Evolutionary conservation across 2,888 invertebrate genomes (phyloP), one percentile per base, ranked within the genome.

Genomic region (Microctonus brassicae): DNA sequence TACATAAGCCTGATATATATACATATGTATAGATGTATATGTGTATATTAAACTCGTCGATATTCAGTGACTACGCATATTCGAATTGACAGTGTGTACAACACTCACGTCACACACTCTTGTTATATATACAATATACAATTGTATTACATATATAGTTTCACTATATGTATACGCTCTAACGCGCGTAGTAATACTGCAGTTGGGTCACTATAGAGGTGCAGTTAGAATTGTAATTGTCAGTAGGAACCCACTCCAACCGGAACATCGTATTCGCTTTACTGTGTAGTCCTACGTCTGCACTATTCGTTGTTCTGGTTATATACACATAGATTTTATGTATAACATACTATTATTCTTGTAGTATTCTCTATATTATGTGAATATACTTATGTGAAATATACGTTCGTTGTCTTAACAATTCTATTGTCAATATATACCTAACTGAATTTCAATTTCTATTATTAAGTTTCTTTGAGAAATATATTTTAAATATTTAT

Each of bases 181-280:
- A 57, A 57, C 10, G 47, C 63, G 63, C 71, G 73, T 71, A 74
- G 75, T 77, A 76, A 75, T n/a, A n/a, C 76, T 75, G 71, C 20
- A 66, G 63, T 72, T 65, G 73, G 66, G 71, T 71, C 74, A 71
- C 69, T n/a, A 66, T n/a, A 66, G 63, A 53, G 47, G 62, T 58
- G 64, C 75, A 63, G 73, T 71, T 74, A 61, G 75, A 75, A 76
- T 77, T 67, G 76, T 77, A 75, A 77, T 76, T 76, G 75, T 74
- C 67, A 71, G 66, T 66, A 65, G 65, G 20, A 66, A 73, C 72
- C 74, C 73, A 71, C 68, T 73, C 69, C 64, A 70, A 22, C 57
- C 70, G 69, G 71, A 73, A 74, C 70, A 74, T 70, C 69, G 63
- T 67, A 61, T 52, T 66, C 57, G 39, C 34, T 36, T 64, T 42